These are phyloP conservation scores for Thalassoma bifasciatum DNA, from an alignment of 2,113 vertebrate species.

Conservation along the genomic window DNA sequence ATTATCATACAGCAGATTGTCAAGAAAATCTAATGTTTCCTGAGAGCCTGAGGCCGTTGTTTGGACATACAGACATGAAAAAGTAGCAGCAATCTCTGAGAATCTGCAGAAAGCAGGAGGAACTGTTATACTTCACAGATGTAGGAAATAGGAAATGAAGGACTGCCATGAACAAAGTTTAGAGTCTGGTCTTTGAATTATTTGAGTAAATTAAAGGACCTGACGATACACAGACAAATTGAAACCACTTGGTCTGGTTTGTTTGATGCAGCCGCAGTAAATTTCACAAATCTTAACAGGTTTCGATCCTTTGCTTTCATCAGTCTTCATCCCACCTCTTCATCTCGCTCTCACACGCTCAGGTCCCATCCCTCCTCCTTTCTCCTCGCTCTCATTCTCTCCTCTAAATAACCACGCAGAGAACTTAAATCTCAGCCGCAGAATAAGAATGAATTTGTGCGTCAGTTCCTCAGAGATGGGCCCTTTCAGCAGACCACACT, in stretches of 20 bases:
- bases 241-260: not conserved
- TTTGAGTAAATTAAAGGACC: not conserved
- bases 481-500: constrained; percentile 36
- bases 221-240: too few species aligned
- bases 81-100: too few species aligned
- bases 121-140: too few species aligned
- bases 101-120: too few species aligned
- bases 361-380: not conserved
- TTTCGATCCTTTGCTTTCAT: not conserved
- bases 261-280: not conserved
- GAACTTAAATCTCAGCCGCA: constrained; percentile 24
- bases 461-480: constrained; percentile 26
- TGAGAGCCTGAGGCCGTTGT: too few species aligned
- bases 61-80: too few species aligned
- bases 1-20: too few species aligned
- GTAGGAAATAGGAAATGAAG: too few species aligned
- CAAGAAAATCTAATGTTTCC: too few species aligned
- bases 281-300: not conserved
- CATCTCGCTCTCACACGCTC: not conserved
- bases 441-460: constrained; percentile 26
- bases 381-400: constrained; percentile 10
- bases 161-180: not conserved
- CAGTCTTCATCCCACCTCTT: not conserved
- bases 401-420: constrained; percentile 35
- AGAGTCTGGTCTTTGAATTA: not conserved